phyloP scores from a whole-genome alignment of 1,140 invertebrate genomes.

The Gonatopus flavifemur region DNA sequence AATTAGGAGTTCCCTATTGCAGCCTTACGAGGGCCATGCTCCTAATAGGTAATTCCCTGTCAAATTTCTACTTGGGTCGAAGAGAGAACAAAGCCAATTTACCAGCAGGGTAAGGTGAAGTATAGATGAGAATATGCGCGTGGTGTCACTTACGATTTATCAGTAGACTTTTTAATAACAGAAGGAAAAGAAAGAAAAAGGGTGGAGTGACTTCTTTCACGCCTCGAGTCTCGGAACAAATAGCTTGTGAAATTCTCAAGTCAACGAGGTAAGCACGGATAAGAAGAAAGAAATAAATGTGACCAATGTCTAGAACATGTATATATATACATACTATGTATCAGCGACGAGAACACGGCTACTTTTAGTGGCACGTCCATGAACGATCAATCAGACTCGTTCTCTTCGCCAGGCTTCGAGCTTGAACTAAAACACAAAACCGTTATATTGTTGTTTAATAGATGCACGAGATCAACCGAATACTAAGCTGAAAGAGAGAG shows the following conservation, averaged over 20 bases:
- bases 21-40: slow-evolving; percentile 6
- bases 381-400: slow-evolving; percentile 40
- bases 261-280: background rate
- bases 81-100: background rate
- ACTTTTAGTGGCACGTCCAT: slow-evolving; percentile 34
- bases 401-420: slow-evolving; percentile 21
- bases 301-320: too few relatives aligned
- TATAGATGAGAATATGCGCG: slow-evolving; percentile 20
- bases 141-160: slow-evolving; percentile 20
- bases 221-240: slow-evolving; percentile 30
- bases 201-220: too few relatives aligned
- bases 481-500: slow-evolving; percentile 10
- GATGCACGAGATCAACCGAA: slow-evolving; percentile 33
- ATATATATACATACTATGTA: background rate
- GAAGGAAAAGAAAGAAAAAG: slow-evolving; percentile 1
- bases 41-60: background rate
- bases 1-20: slow-evolving; percentile 7
- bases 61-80: background rate
- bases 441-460: slow-evolving; percentile 29
- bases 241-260: slow-evolving; percentile 14
- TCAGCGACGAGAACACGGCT: slow-evolving; percentile 11
- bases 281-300: slow-evolving; percentile 45
- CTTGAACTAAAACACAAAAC: too few relatives aligned
- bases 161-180: slow-evolving; percentile 34
- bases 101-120: background rate